Base-by-base conservation (phyloP, 2,888 invertebrate species). In the Diarsia rubi region DNA sequence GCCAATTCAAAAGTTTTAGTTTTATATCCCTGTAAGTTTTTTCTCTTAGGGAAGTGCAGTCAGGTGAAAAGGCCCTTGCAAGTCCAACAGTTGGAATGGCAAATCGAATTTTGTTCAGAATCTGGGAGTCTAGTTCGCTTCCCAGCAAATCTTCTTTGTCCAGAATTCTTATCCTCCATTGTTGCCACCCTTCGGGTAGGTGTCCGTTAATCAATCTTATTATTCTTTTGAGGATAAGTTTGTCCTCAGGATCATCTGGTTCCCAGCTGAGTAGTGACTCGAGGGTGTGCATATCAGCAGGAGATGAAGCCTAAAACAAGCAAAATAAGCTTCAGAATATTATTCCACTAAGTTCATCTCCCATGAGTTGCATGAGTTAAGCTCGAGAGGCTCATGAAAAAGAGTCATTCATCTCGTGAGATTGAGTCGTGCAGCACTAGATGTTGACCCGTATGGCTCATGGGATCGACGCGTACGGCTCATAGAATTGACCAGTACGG, bases 1-100 rank as follows among this genome's bases (percentile, higher is more conserved):
- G 31, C 45, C 65, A 71, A 11, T 27, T 21, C 8, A 71, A 24
- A 9, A 65, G 21, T 31, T 37, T 52, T 4, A 65, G 4, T 45
- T 71, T 65, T 44, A 71, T 71, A 21, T 65, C 57, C 45, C 37
- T n/a, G 14, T 57, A 71, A 57, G 57, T 12, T 37, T 19, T 64
- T 16, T 65, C 65, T n/a, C 4, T 54, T 14, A 64, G 27, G 9
- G 27, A 64, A 5, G 42, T 64, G 16, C 27, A 37, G 11, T 71
- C n/a, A 19, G 71, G 71, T 6, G 14, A 54, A 44, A 71, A 71
- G 0, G 64, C 57, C 24, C 31, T 57, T 12, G 45, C 71, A 21
- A 65, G 5, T 8, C 45, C 71, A 19, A 65, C n/a, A 3, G 64
- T 44, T 19, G 54, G 64, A 16, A 71, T 3, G 12, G 64, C 63